Evolutionary conservation across 2,797 vertebrate genomes (phyloP).

Genomic region (Peromyscus aztecus): DNA sequence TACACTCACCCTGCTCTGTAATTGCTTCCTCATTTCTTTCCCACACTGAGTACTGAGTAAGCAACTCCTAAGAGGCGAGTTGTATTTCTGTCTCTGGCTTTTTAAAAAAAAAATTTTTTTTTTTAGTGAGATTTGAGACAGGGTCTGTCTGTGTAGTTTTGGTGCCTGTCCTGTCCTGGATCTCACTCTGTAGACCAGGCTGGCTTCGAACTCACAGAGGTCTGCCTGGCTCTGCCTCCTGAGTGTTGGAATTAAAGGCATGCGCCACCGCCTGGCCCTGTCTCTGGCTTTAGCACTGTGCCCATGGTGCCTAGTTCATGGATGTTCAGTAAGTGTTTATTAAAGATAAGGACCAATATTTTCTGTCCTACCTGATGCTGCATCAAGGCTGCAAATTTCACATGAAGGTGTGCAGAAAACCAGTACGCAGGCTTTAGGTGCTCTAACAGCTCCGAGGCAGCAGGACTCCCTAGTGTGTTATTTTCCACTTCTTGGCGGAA

Average conservation of each 20-base stretch:
- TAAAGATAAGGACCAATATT: background rate
- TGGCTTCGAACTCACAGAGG: too few relatives aligned
- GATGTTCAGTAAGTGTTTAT: background rate
- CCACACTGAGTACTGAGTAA: background rate
- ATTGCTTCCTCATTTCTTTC: background rate
- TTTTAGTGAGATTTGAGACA: too few relatives aligned
- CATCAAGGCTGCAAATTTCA: conserved; percentile 98
- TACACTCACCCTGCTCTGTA: background rate
- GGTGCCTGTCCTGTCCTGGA: too few relatives aligned
- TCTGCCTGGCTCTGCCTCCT: too few relatives aligned
- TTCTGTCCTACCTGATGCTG: conserved; percentile 92
- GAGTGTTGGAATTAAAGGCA: too few relatives aligned
- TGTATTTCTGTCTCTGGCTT: background rate
- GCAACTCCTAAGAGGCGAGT: background rate
- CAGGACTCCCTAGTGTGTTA: conserved; percentile 95
- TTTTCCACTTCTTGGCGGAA: conserved; percentile 96
- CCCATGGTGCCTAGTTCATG: background rate
- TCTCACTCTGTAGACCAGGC: too few relatives aligned
- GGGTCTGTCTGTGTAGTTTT: too few relatives aligned
- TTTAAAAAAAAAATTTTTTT: background rate
- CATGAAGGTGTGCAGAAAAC: conserved; percentile 98
- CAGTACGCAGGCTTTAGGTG: conserved; percentile 96
- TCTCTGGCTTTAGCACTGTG: conserved; percentile 30
- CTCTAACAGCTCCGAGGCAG: conserved; percentile 94
- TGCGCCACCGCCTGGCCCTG: too few relatives aligned